These are phyloP conservation scores for Festucalex cinctus DNA, from an alignment of 2,113 vertebrate genomes.

Conservation along the genomic window DNA sequence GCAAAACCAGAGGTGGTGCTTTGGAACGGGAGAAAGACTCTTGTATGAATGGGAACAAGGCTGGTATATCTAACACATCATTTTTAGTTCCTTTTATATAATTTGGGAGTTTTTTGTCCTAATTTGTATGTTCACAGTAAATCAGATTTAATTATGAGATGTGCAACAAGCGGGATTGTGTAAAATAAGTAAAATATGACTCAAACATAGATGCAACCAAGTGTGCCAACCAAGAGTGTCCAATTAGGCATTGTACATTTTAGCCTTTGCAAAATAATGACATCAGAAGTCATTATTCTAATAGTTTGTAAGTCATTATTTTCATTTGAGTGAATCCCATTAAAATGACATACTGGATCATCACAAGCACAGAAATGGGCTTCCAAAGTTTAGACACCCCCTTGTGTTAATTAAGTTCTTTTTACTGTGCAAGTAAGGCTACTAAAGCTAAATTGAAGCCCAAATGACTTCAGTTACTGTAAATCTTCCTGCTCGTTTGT, in stretches of 20 bases:
- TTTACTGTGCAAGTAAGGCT: neutral
- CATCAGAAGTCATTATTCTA: neutral
- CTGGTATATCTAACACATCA: neutral
- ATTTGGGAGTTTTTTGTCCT: neutral
- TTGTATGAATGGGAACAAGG: neutral
- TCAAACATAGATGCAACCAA: neutral
- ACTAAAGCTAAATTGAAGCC: neutral
- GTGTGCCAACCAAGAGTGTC: neutral
- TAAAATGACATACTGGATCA: neutral
- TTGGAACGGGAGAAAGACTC: constrained; percentile 6
- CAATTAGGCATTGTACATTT: constrained; percentile 1
- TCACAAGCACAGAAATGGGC: neutral
- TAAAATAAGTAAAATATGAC: neutral
- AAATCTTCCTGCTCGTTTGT: neutral
- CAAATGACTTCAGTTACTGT: neutral
- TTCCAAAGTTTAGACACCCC: neutral
- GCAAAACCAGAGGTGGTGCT: constrained; percentile 6
- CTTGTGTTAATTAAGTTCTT: neutral
- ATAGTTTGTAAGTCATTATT: neutral
- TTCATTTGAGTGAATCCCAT: neutral
- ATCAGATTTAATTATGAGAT: neutral
- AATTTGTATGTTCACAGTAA: neutral
- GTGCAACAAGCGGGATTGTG: neutral
- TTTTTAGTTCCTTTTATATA: neutral
- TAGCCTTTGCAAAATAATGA: neutral